Evolutionary conservation across 2,113 vertebrate species (phyloP), one percentile per base, ranked within the genome.

Genomic region (Athene cunicularia): DNA sequence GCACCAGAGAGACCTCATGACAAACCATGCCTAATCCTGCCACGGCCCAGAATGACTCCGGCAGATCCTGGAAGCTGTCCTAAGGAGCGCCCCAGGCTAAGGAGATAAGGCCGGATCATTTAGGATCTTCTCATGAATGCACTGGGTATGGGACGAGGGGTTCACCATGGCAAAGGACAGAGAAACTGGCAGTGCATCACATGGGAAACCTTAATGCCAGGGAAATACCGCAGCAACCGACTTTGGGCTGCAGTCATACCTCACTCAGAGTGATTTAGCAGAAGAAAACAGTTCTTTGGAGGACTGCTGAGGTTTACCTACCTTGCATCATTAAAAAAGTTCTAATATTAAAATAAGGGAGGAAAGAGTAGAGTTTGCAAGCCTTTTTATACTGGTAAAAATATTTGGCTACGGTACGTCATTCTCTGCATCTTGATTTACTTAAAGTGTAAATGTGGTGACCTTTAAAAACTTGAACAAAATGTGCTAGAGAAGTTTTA

Each of bases 361-460:
- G 41, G 43, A 71, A 90, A 47, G 18, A 26, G 11, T 19, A 41
- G 43, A 52, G 33, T 43, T 70, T 26, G 19, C 13, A 15, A 14
- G 47, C 14, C 14, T 91, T 62, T 70, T 75, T 70, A 37, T 11
- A 12, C 19, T 19, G 35, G 33, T 68, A 43, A 88, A 94, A 96
- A 93, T 95, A 56, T 86, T 88, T 90, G 62, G 66, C 49, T 56
- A 15, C 35, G 28, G 70, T 88, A 64, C 9, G 5, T 90, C 77
- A 91, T n/a, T 68, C 66, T 55, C 76, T 64, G 89, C 94, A 91
- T 93, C 96, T 94, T 96, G 91, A 93, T 81, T 96, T 96, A 90
- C 56, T 95, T 94, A 68, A 85, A 94, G 74, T 50, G 74, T 66
- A 88, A 88, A 93, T 47, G 79, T 83, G 85, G 85, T 88, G 88